Evolutionary conservation across 2,888 invertebrate genomes (phyloP).

Genomic region (Unio delphinus): DNA sequence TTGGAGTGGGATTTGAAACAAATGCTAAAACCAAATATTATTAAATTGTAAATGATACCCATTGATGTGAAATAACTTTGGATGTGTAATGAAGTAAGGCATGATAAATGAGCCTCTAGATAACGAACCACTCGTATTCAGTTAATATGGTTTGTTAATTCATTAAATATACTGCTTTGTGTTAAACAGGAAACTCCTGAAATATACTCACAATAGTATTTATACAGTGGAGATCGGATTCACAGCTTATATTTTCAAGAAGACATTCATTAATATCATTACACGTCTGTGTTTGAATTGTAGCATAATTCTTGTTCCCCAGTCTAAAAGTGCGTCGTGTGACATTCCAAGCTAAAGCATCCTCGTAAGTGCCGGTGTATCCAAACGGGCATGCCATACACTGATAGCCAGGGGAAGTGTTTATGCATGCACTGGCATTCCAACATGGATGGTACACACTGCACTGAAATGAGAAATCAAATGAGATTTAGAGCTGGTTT

Average conservation of each 20-base stretch:
- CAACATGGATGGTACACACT: constrained; percentile 31
- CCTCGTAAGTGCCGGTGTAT: constrained; percentile 50
- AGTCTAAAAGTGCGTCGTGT: constrained; percentile 42
- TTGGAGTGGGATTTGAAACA: too few species aligned
- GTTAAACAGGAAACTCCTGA: not conserved
- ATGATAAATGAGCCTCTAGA: too few species aligned
- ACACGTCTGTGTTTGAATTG: constrained; percentile 40
- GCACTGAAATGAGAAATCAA: constrained; percentile 20
- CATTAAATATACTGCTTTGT: too few species aligned
- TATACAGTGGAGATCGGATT: constrained; percentile 50
- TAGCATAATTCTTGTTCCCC: constrained; percentile 30
- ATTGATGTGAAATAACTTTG: too few species aligned
- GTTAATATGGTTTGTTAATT: too few species aligned
- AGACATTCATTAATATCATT: constrained; percentile 54
- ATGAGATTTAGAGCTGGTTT: not conserved
- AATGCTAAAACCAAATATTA: too few species aligned
- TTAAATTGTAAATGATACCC: too few species aligned
- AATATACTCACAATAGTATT: constrained; percentile 53
- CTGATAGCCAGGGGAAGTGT: constrained; percentile 55
- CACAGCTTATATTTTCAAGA: constrained; percentile 56
- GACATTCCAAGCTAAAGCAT: constrained; percentile 42
- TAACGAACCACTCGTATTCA: too few species aligned
- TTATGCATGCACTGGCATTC: constrained; percentile 40
- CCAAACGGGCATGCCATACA: constrained; percentile 53
- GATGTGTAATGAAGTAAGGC: too few species aligned